Conservation (phyloP, 2,797 vertebrate species). For the Phataginus tricuspis region DNA sequence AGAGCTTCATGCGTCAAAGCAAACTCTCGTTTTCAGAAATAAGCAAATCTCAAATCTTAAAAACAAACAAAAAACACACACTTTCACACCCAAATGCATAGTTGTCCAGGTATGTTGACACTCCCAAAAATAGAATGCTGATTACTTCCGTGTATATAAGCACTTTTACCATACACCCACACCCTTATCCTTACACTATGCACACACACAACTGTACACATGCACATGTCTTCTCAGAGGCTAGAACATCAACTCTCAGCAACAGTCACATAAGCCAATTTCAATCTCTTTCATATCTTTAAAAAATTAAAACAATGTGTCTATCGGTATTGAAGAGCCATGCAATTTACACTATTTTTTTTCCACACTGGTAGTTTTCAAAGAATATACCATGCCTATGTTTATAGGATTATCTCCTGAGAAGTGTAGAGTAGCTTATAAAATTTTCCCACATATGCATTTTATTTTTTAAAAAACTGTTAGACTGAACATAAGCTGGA, state of each 20-base stretch:
- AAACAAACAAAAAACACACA: not conserved
- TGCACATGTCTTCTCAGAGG: not conserved
- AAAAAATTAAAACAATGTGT: not conserved
- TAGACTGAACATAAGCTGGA: not conserved
- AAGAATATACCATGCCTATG: not conserved
- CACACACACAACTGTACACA: not conserved
- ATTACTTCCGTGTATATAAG: not conserved
- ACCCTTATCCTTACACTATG: not conserved
- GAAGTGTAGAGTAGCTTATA: not conserved
- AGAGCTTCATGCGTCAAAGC: not conserved
- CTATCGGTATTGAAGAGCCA: not conserved
- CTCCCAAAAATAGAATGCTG: not conserved
- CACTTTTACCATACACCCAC: not conserved
- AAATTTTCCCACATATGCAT: rapidly evolving
- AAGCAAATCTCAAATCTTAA: not conserved
- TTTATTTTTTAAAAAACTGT: not conserved
- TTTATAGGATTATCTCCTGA: not conserved
- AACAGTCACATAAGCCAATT: not conserved
- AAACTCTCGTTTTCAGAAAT: not conserved
- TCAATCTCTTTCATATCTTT: not conserved
- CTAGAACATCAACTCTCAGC: not conserved
- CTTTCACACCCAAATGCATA: not conserved
- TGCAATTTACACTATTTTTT: not conserved
- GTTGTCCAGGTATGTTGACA: not conserved
- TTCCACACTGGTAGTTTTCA: not conserved